phyloP scores from a whole-genome alignment of 2,888 invertebrate species.

The Hypomecis punctinalis region DNA sequence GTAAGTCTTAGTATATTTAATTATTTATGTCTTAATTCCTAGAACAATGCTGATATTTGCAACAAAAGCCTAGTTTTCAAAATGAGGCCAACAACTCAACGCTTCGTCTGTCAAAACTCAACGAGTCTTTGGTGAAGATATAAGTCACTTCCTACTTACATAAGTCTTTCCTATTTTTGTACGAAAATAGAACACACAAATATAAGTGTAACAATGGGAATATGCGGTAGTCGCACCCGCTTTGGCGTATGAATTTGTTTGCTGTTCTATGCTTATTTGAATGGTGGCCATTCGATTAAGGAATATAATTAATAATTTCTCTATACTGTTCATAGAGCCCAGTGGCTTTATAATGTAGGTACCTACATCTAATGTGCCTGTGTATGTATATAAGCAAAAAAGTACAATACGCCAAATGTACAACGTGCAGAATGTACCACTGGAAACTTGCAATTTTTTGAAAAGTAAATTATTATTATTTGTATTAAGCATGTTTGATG shows the following conservation, averaged over 20 bases:
- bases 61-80: not conserved
- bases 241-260: constrained; percentile 43
- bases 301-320: too few relatives aligned
- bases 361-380: too few relatives aligned
- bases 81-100: not conserved
- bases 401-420: too few relatives aligned
- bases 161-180: constrained; percentile 22
- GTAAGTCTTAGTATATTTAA: constrained; percentile 1
- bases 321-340: too few relatives aligned
- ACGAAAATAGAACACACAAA: constrained; percentile 32
- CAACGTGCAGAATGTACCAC: too few relatives aligned
- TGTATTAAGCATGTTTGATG: too few relatives aligned
- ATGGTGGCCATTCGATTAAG: constrained; percentile 22
- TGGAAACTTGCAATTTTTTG: too few relatives aligned
- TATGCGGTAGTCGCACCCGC: constrained; percentile 39
- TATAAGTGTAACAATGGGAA: constrained; percentile 44
- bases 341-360: too few relatives aligned
- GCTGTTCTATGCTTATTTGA: constrained; percentile 33
- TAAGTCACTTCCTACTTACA: constrained; percentile 15
- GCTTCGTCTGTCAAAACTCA: not conserved
- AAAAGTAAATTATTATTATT: too few relatives aligned
- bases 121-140: not conserved
- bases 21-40: not conserved
- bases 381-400: too few relatives aligned
- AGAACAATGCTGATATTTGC: not conserved